Evolutionary conservation across 2,888 invertebrate genomes (phyloP).

Genomic region (Polyploca ridens): DNA sequence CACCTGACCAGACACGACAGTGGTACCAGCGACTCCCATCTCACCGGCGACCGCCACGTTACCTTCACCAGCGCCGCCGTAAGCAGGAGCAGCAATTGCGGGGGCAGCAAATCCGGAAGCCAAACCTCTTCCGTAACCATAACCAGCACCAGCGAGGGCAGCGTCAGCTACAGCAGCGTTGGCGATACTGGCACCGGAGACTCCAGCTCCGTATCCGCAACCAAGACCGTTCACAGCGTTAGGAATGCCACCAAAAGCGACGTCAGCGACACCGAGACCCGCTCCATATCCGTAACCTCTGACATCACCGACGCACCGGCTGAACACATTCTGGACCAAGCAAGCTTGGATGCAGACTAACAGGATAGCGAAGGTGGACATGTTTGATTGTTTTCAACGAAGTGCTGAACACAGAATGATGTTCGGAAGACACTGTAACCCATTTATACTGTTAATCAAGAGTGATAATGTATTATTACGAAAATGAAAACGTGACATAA

Average conservation of each 20-base stretch:
- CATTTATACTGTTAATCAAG: conserved; percentile 5
- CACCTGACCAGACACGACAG: conserved; percentile 9
- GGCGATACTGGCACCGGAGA: no score
- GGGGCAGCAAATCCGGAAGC: background rate
- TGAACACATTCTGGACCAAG: conserved; percentile 30
- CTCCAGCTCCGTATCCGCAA: background rate
- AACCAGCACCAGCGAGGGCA: background rate
- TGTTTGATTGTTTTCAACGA: conserved; percentile 17
- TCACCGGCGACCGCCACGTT: conserved; percentile 36
- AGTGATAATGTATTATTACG: background rate
- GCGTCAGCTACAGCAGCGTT: background rate
- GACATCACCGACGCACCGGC: conserved; percentile 15
- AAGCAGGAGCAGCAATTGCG: background rate
- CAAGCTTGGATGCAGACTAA: conserved; percentile 31
- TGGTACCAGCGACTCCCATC: conserved; percentile 36
- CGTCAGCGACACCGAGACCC: conserved; percentile 15
- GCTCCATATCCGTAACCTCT: conserved; percentile 11
- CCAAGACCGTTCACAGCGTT: background rate
- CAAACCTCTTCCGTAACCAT: conserved; percentile 3
- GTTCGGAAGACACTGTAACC: background rate
- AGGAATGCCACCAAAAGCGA: conserved; percentile 3
- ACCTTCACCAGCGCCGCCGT: conserved; percentile 10
- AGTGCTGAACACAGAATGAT: conserved; percentile 13
- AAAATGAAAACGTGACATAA: background rate
- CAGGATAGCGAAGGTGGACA: conserved; percentile 29